Evolutionary conservation across 1,140 invertebrate genomes (phyloP).

Genomic region (Penaeus vannamei): DNA sequence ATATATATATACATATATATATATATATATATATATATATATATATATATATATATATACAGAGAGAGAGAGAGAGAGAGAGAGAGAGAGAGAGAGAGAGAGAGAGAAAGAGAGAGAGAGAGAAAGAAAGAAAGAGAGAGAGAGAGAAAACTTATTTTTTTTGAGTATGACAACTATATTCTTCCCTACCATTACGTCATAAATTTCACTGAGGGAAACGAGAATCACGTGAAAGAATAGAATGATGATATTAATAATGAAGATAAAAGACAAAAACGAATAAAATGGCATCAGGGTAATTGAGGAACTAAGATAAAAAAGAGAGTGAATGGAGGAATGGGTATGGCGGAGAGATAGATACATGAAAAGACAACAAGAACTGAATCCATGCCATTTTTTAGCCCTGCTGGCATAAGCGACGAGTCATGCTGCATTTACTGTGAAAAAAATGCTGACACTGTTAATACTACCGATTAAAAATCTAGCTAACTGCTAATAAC

Average conservation of each 20-base stretch:
- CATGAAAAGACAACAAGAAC: slow-evolving; percentile 4
- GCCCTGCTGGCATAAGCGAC: too few species aligned
- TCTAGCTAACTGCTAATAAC: too few species aligned
- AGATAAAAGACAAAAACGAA: neutral
- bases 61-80: too few species aligned
- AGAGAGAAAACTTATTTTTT: neutral
- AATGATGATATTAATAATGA: too few species aligned
- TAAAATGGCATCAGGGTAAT: neutral
- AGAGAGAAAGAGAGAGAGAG: neutral
- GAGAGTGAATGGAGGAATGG: neutral
- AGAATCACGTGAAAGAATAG: too few species aligned
- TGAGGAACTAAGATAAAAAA: neutral
- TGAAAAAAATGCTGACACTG: too few species aligned
- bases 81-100: neutral
- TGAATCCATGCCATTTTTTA: too few species aligned
- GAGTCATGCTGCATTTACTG: too few species aligned
- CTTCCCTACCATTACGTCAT: too few species aligned
- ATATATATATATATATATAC: slow-evolving; percentile 44
- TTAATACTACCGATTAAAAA: too few species aligned
- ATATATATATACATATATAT: neutral
- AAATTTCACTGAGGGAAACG: too few species aligned
- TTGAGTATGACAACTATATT: too few species aligned
- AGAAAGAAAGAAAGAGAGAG: slow-evolving; percentile 17
- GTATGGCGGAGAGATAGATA: slow-evolving; percentile 6
- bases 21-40: neutral